Percentiles rank a stretch among this genome's conserved stretches.
Conservation (phyloP, 2,797 vertebrate species). For the Liparis tanakae region DNA sequence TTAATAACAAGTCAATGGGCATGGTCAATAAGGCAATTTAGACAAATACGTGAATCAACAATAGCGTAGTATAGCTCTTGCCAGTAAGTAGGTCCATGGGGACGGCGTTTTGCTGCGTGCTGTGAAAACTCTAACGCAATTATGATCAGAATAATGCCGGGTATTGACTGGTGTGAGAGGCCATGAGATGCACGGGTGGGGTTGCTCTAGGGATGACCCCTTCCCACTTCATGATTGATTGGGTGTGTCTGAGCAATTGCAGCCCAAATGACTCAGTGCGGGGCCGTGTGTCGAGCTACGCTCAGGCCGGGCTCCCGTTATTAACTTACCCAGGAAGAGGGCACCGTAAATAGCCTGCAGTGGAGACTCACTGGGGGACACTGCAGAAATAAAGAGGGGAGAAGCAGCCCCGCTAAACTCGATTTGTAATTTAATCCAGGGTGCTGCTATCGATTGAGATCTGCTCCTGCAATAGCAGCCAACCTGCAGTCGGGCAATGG, state of each 20-base stretch:
- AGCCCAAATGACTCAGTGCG: conserved; percentile 73
- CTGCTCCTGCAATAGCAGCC: conserved; percentile 57
- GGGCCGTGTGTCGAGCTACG: conserved; percentile 60
- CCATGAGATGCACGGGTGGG: conserved; percentile 60
- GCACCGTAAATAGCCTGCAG: conserved; percentile 75
- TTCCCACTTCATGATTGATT: conserved; percentile 79
- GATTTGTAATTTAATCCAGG: conserved; percentile 83
- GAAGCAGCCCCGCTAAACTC: conserved; percentile 77
- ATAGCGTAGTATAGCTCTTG: conserved; percentile 61
- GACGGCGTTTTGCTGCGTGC: conserved; percentile 44
- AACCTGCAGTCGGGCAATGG: conserved; percentile 55
- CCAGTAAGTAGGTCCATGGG: conserved; percentile 66
- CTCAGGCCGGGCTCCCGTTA: conserved; percentile 72
- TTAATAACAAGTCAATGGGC: conserved; percentile 71
- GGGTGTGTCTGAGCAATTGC: conserved; percentile 78
- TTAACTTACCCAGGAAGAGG: conserved; percentile 82
- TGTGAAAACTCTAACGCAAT: conserved; percentile 72
- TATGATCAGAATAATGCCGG: conserved; percentile 75
- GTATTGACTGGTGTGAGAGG: conserved; percentile 68
- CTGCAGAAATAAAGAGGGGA: conserved; percentile 70
- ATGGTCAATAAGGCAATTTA: conserved; percentile 70
- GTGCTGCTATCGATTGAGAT: conserved; percentile 76
- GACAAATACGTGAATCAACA: conserved; percentile 68
- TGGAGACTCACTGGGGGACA: conserved; percentile 75
- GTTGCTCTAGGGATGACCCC: conserved; percentile 72